These are phyloP conservation scores for Campylomormyrus numenius DNA, from an alignment of 2,113 vertebrate species.

Conservation along the genomic window DNA sequence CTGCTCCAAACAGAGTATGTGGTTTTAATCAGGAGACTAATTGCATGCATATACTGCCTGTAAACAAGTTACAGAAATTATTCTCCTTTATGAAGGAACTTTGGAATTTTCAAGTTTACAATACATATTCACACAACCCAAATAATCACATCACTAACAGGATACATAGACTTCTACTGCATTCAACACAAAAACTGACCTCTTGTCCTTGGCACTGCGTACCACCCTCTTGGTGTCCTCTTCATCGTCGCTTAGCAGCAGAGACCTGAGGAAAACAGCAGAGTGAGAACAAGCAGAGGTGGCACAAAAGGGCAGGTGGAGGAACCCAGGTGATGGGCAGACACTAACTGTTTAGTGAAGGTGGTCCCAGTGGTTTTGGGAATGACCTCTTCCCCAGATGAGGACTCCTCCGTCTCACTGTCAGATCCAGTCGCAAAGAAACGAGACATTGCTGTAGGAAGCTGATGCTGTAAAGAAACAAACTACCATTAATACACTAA, in stretches of 20 bases:
- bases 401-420: slow-evolving; percentile 83
- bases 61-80: background rate
- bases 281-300: background rate
- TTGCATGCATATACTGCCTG: background rate
- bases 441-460: slow-evolving; percentile 66
- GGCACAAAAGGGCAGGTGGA: background rate
- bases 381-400: slow-evolving; percentile 72
- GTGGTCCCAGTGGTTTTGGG: slow-evolving; percentile 74
- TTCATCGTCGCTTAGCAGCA: slow-evolving; percentile 83
- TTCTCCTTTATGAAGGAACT: background rate
- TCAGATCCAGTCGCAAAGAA: slow-evolving; percentile 85
- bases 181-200: slow-evolving; percentile 48
- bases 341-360: slow-evolving; percentile 75
- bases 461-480: slow-evolving; percentile 31
- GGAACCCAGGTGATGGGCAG: background rate
- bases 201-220: slow-evolving; percentile 85
- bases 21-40: background rate
- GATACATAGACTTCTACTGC: background rate
- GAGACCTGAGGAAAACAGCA: slow-evolving; percentile 49
- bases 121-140: background rate
- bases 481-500: background rate
- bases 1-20: background rate
- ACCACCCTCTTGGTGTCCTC: slow-evolving; percentile 86
- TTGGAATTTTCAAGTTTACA: background rate
- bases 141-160: background rate